phyloP scores from a whole-genome alignment of 2,888 invertebrate genomes.

The Rhabditophanes sp. region DNA sequence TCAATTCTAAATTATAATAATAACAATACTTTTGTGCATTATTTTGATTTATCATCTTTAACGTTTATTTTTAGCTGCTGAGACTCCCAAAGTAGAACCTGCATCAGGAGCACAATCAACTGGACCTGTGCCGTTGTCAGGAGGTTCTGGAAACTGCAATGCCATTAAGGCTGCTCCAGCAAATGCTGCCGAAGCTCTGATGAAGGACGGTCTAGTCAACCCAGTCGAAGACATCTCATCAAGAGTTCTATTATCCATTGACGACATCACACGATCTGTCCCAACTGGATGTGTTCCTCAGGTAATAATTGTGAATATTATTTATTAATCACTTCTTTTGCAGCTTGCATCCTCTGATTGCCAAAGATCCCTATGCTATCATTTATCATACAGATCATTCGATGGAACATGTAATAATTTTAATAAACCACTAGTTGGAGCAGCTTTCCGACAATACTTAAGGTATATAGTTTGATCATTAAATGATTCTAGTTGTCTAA shows the following conservation, averaged over 20 bases:
- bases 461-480: not conserved
- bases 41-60: too few relatives aligned
- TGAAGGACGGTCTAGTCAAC: constrained; percentile 14
- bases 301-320: constrained; percentile 7
- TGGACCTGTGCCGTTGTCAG: too few relatives aligned
- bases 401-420: constrained; percentile 88
- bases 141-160: constrained; percentile 8
- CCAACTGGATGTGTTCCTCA: constrained; percentile 36
- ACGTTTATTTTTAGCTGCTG: too few relatives aligned
- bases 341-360: constrained; percentile 29
- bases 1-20: too few relatives aligned
- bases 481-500: not conserved
- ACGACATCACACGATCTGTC: constrained; percentile 37
- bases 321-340: constrained; percentile 25
- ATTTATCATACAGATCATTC: constrained; percentile 53
- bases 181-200: constrained; percentile 12
- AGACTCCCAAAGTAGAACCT: not conserved
- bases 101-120: not conserved
- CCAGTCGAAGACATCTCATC: constrained; percentile 16
- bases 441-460: constrained; percentile 59
- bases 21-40: too few relatives aligned
- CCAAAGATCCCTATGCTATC: constrained; percentile 30
- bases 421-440: constrained; percentile 75
- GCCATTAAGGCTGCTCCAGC: constrained; percentile 13
- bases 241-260: constrained; percentile 20